Conservation (phyloP, 2,113 vertebrate species). For the Tetrax tetrax region DNA sequence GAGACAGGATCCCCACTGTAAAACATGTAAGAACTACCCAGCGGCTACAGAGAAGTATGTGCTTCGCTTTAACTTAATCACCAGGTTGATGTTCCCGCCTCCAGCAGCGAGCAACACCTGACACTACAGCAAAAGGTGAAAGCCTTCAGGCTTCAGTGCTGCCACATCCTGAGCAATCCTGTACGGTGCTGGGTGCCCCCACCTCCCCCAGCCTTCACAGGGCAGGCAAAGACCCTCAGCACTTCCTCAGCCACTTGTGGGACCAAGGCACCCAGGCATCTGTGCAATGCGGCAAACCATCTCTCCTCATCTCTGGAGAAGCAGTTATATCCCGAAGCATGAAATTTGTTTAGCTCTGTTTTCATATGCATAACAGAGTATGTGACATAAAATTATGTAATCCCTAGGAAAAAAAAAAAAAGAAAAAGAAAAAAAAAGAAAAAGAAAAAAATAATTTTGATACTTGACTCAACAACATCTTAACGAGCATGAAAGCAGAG, state of each 20-base stretch:
- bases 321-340: not conserved
- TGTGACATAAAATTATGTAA: conserved; percentile 33
- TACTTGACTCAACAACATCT: not conserved
- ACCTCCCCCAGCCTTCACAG: not conserved
- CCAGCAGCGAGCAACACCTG: not conserved
- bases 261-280: not conserved
- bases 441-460: not conserved
- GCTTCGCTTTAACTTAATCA: not conserved
- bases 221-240: not conserved
- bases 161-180: not conserved
- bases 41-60: not conserved
- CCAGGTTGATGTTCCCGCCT: not conserved
- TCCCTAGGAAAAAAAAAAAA: not conserved
- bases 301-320: not conserved
- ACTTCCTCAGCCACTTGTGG: not conserved
- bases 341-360: not conserved
- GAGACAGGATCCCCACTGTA: not conserved
- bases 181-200: not conserved
- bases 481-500: not conserved
- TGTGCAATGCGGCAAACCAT: not conserved
- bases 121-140: not conserved
- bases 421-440: not conserved
- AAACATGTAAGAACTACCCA: not conserved
- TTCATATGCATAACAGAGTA: not conserved
- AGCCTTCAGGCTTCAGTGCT: not conserved